phyloP scores from a whole-genome alignment of 2,888 invertebrate genomes.

The Aricia artaxerxes region DNA sequence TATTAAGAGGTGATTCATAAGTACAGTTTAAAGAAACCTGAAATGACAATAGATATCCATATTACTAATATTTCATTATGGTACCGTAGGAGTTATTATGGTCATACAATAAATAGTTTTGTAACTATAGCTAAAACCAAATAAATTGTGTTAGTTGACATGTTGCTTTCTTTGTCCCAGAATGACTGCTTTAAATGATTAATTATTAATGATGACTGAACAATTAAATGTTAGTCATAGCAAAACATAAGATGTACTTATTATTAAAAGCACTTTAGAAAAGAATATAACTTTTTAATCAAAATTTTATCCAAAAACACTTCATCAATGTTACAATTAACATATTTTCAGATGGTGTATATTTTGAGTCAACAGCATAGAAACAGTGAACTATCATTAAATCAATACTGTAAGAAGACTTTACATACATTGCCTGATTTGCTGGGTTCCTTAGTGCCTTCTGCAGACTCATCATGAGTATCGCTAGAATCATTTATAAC shows the following conservation, averaged over 20 bases:
- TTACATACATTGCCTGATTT: conserved; percentile 63
- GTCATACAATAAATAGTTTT: neutral
- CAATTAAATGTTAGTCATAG: neutral
- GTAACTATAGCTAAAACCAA: neutral
- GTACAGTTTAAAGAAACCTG: conserved; percentile 65
- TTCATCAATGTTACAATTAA: neutral
- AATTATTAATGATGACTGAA: conserved; percentile 2
- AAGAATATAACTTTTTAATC: neutral
- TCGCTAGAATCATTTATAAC: conserved; percentile 60
- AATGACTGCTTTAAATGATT: neutral
- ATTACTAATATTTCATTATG: neutral
- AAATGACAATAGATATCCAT: conserved; percentile 39
- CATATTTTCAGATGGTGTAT: no score
- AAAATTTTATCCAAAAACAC: neutral
- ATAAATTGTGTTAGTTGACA: neutral
- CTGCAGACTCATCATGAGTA: conserved; percentile 42
- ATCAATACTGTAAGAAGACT: neutral
- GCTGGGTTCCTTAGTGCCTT: conserved; percentile 51
- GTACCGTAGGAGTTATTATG: neutral
- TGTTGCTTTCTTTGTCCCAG: neutral
- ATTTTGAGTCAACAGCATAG: no score
- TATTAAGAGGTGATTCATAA: conserved; percentile 47
- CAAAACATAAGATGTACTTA: neutral
- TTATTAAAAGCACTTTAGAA: neutral
- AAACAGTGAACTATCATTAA: no score